phyloP scores from a whole-genome alignment of 2,113 vertebrate species.

The Gnathochromis pfefferi region DNA sequence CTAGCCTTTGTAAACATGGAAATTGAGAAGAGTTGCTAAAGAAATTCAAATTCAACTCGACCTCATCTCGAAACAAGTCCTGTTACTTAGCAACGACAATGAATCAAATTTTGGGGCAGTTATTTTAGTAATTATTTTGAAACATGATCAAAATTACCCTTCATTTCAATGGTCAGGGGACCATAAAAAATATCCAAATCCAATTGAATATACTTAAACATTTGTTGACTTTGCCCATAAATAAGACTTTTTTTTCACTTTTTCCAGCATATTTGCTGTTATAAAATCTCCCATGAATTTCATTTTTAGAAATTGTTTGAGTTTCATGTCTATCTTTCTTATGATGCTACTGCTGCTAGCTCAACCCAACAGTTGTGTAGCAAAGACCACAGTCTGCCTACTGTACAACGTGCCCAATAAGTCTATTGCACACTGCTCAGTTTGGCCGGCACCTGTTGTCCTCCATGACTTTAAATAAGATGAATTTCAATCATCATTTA shows the following conservation, averaged over 20 bases:
- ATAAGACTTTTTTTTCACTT: not conserved
- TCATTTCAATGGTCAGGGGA: not conserved
- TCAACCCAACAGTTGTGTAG: not conserved
- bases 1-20: not conserved
- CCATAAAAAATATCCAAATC: not conserved
- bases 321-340: not conserved
- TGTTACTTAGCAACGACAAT: not conserved
- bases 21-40: not conserved
- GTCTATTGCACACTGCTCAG: not conserved
- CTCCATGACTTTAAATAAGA: not conserved
- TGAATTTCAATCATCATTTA: not conserved
- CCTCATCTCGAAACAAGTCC: not conserved
- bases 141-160: not conserved
- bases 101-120: not conserved
- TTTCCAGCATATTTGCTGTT: not conserved
- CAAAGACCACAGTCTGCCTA: not conserved
- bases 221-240: not conserved
- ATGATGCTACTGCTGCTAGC: not conserved
- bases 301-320: not conserved
- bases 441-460: not conserved
- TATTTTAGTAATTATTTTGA: not conserved
- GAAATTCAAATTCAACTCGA: not conserved
- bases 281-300: not conserved
- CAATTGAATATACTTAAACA: fast-evolving
- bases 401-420: not conserved